These are phyloP conservation scores for Rhagoletis zephyria DNA, from an alignment of 1,140 invertebrate species.

Conservation along the genomic window DNA sequence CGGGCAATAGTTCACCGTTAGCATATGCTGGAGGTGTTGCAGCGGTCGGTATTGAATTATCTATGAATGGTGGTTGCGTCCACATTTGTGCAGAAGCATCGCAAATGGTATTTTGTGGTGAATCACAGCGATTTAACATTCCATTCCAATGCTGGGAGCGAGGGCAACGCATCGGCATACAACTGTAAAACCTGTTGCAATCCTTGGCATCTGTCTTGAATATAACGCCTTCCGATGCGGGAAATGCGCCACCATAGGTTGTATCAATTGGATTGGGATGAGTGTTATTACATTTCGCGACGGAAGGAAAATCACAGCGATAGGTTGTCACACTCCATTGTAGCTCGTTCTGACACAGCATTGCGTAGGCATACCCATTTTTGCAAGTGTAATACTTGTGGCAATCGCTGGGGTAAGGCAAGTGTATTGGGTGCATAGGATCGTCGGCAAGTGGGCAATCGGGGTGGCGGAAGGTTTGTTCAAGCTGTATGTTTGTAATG, in stretches of 20 bases:
- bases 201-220: slow-evolving; percentile 33
- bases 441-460: slow-evolving; percentile 60
- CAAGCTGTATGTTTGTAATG: background rate
- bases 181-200: slow-evolving; percentile 53
- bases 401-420: slow-evolving; percentile 55
- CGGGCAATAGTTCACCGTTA: background rate
- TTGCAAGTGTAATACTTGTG: slow-evolving; percentile 55
- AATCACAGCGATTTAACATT: slow-evolving; percentile 21
- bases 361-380: slow-evolving; percentile 41
- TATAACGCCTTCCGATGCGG: background rate
- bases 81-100: background rate
- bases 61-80: slow-evolving; percentile 1
- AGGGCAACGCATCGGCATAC: slow-evolving; percentile 43
- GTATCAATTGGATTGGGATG: background rate
- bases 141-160: slow-evolving; percentile 50
- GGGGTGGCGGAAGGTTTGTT: slow-evolving; percentile 26
- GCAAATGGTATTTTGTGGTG: slow-evolving; percentile 22
- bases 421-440: slow-evolving; percentile 29
- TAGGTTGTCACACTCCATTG: slow-evolving; percentile 55
- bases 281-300: slow-evolving; percentile 32
- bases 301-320: slow-evolving; percentile 55
- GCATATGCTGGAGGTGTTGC: slow-evolving; percentile 56
- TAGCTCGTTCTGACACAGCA: slow-evolving; percentile 49
- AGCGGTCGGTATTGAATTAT: slow-evolving; percentile 57
- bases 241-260: background rate